Percentiles rank a stretch among this genome's conserved stretches.
Evolutionary conservation across 2,888 invertebrate genomes (phyloP).

Genomic region (Yponomeuta plumbellus): DNA sequence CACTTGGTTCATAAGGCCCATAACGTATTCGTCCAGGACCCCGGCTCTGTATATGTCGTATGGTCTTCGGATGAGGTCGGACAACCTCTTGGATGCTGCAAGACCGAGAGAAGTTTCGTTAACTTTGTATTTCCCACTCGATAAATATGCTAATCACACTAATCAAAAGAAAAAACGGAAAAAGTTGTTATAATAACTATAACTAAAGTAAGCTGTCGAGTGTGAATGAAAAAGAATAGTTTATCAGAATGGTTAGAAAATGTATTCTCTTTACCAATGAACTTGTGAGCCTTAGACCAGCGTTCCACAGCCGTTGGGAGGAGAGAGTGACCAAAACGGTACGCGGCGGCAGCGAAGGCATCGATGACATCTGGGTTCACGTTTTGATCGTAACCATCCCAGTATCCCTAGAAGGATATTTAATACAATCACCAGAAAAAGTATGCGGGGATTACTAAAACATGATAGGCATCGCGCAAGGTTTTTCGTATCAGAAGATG

Average conservation of each 20-base stretch:
- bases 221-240: conserved; percentile 10
- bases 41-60: conserved; percentile 94
- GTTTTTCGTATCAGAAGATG: too few relatives aligned
- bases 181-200: too few relatives aligned
- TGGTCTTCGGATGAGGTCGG: conserved; percentile 91
- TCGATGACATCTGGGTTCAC: conserved; percentile 93
- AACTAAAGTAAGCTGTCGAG: conserved; percentile 1
- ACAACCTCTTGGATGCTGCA: conserved; percentile 90
- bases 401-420: conserved; percentile 78
- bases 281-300: conserved; percentile 96
- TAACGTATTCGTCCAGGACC: conserved; percentile 92
- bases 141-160: too few relatives aligned
- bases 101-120: conserved; percentile 9
- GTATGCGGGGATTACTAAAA: neutral
- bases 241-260: neutral
- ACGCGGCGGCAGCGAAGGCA: conserved; percentile 94
- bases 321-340: conserved; percentile 93
- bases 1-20: conserved; percentile 95
- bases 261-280: conserved; percentile 80
- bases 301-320: conserved; percentile 93
- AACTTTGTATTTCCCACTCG: neutral
- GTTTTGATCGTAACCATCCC: conserved; percentile 88
- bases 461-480: too few relatives aligned
- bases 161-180: too few relatives aligned
- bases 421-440: neutral